Evolutionary conservation across 2,888 invertebrate genomes (phyloP).

Genomic region (Perdita meconis): DNA sequence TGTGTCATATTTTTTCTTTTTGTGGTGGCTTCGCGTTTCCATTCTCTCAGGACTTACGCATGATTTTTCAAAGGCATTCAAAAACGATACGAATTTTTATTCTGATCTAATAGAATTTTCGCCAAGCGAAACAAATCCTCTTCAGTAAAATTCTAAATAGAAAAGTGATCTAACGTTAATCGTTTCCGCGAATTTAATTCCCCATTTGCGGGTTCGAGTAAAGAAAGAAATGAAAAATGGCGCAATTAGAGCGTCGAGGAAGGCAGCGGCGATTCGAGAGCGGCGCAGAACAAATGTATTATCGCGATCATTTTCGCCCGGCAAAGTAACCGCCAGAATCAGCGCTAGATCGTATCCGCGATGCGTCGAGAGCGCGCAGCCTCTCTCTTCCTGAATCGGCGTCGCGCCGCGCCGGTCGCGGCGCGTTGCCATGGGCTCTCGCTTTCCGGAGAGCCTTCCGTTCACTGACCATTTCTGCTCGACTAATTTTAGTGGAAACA

Average conservation of each 20-base stretch:
- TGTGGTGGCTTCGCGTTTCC: no score
- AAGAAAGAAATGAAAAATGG: no score
- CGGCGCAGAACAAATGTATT: neutral
- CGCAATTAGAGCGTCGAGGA: neutral
- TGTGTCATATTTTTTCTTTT: no score
- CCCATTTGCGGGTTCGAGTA: no score
- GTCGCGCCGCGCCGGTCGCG: neutral
- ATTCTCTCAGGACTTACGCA: no score
- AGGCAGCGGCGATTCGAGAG: neutral
- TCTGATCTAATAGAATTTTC: no score
- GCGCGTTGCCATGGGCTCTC: constrained; percentile 65
- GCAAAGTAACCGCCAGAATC: constrained; percentile 9
- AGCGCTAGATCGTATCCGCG: constrained; percentile 45
- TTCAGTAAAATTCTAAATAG: no score
- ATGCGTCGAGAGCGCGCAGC: constrained; percentile 49
- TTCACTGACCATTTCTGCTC: constrained; percentile 72
- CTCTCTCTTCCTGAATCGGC: constrained; percentile 76
- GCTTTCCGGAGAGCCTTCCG: constrained; percentile 71
- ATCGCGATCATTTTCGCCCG: constrained; percentile 7
- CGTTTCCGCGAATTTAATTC: no score
- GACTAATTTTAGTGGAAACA: constrained; percentile 55
- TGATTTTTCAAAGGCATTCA: no score
- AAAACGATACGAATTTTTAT: no score
- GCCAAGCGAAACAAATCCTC: no score
- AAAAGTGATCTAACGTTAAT: no score